Evolutionary conservation across 2,797 vertebrate genomes (phyloP).

Genomic region (Neoniphon sammara): DNA sequence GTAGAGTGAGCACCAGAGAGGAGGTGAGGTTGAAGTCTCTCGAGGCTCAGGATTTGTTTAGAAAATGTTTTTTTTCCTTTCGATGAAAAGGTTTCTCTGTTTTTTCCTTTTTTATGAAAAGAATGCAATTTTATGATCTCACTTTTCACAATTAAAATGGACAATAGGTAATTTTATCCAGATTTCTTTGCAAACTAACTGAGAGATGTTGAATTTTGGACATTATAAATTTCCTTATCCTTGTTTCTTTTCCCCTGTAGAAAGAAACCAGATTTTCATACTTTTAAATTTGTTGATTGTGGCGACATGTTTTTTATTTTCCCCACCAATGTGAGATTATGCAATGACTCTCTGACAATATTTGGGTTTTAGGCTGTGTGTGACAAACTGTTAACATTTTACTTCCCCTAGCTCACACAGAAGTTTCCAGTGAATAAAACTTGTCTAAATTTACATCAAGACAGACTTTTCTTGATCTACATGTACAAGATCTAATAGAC

Average conservation of each 20-base stretch:
- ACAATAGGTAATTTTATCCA: neutral
- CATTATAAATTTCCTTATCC: too few species aligned
- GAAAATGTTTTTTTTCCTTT: too few species aligned
- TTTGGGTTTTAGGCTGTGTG: constrained; percentile 12
- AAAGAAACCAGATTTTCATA: constrained; percentile 11
- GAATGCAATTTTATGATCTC: too few species aligned
- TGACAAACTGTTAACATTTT: constrained; percentile 4
- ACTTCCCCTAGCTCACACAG: constrained; percentile 19
- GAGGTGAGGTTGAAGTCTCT: neutral
- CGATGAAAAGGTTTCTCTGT: too few species aligned
- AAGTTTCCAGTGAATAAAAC: neutral
- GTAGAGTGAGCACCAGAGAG: neutral
- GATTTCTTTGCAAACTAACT: neutral
- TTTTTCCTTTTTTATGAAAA: neutral
- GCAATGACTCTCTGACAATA: constrained; percentile 32
- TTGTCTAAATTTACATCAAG: neutral
- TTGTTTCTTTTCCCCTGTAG: neutral
- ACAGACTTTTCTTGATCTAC: constrained; percentile 4
- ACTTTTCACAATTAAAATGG: neutral
- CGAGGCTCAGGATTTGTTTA: neutral
- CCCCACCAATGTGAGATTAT: constrained; percentile 41
- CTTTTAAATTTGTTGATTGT: constrained; percentile 25
- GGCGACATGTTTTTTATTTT: neutral
- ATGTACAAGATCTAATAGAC: neutral
- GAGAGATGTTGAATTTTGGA: too few species aligned